Percentiles rank a stretch among this genome's conserved stretches.
Conservation (phyloP, 2,113 vertebrate genomes). For the Hyaena hyaena region DNA sequence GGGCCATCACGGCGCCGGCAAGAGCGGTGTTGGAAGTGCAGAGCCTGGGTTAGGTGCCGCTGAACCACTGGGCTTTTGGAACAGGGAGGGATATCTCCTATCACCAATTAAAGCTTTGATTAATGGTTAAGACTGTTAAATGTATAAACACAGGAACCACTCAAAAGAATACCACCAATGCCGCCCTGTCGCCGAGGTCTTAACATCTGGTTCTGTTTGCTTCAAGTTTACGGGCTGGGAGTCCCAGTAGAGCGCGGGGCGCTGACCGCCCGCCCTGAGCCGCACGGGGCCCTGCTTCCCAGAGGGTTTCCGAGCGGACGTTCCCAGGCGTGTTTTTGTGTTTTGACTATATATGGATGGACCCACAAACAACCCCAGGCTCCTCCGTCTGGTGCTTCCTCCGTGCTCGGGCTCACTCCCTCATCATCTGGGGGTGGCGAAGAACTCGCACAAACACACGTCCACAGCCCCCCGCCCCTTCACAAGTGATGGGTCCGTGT, state of each 20-base stretch:
- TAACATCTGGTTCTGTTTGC: accelerated
- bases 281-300: neutral
- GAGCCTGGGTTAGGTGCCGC: accelerated
- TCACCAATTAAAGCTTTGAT: neutral
- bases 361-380: neutral
- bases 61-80: neutral
- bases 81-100: neutral
- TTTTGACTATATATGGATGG: neutral
- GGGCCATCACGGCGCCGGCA: accelerated
- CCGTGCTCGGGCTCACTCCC: neutral
- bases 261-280: neutral
- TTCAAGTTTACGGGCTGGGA: accelerated
- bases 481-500: accelerated
- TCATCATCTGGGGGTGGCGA: accelerated
- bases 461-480: accelerated
- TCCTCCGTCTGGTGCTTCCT: accelerated
- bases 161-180: accelerated
- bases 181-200: accelerated
- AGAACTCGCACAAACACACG: accelerated
- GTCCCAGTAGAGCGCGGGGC: neutral
- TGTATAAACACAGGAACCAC: neutral
- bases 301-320: accelerated
- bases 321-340: neutral
- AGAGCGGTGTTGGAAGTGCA: no score
- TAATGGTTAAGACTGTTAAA: neutral